Conservation (phyloP, 2,888 invertebrate genomes). For the Xylota sylvarum region DNA sequence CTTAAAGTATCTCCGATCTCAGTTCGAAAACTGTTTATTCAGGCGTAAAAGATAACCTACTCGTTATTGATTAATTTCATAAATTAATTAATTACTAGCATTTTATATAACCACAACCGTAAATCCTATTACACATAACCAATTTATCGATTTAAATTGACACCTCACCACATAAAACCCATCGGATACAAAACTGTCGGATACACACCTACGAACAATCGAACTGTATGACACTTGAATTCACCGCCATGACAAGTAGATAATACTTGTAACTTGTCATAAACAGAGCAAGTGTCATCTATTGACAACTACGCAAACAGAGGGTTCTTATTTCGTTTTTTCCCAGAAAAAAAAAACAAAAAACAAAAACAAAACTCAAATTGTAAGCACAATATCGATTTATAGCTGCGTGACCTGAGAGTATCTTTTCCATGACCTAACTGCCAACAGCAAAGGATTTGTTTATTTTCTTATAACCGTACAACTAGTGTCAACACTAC, state of each 20-base stretch:
- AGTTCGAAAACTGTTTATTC: neutral
- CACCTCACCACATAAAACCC: neutral
- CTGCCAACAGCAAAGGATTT: conserved; percentile 7
- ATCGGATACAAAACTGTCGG: neutral
- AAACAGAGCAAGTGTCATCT: conserved; percentile 22
- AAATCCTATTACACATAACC: neutral
- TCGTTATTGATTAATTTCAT: neutral
- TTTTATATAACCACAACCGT: neutral
- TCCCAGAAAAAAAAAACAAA: neutral
- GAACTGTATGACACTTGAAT: neutral
- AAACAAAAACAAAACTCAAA: neutral
- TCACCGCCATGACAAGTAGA: conserved; percentile 17
- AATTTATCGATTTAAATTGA: conserved; percentile 7
- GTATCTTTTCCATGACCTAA: neutral
- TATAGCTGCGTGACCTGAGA: neutral
- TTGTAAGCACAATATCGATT: conserved; percentile 14
- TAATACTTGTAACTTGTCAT: conserved; percentile 33
- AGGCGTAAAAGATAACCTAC: neutral
- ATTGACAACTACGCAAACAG: conserved; percentile 12
- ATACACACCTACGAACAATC: neutral
- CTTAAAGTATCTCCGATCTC: neutral
- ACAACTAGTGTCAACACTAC: neutral
- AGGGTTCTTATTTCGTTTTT: neutral
- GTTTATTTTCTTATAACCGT: neutral
- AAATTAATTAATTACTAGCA: neutral